Base-by-base conservation (phyloP, 1,140 invertebrate species). In the Dermatophagoides farinae region DNA sequence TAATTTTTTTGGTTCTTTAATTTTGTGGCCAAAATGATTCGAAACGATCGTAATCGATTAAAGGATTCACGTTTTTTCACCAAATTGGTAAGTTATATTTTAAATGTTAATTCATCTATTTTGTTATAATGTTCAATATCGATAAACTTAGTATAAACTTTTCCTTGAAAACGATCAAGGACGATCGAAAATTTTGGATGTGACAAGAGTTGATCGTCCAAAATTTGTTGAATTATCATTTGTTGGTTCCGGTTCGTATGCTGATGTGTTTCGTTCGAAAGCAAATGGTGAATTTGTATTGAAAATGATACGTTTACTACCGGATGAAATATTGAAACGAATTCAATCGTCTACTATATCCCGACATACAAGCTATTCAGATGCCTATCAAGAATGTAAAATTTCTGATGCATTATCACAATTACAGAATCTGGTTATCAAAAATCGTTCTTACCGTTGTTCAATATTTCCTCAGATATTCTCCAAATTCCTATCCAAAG, bases 231-330 rank as follows among this genome's bases (percentile, higher is more conserved):
- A 38, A 14, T 44, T 55, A 5, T 4, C 12, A 1, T 23, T 18
- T 25, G 16, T 55, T 18, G 53, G 53, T 20, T 38, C 53, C 2
- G 53, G 53, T 12, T 55, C 53, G 14, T 55, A 55, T 55, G 53
- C 53, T 38, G 53, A 55, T 44, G 53, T 55, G 12, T 55, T 55
- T 55, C 53, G 53, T 8, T 23, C 14, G 2, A 14, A 55, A 39
- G n/a, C 12, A 44, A 11, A 44, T 12, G 10, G 31, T 18, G 14
- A n/a, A 2, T 41, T 44, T 18, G 25, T 55, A 5, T 55, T 55
- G 5, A 55, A 55, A 25, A 12, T 55, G n/a, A 55, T 55, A 25
- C 53, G 53, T 37, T 44, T 55, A n/a, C 39, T 55, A 25, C 53
- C 53, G 11, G 53, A 55, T 8, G 10, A 41, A 25, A 39, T 55